Conservation (phyloP, 2,113 vertebrate species). For the Pantherophis guttatus region DNA sequence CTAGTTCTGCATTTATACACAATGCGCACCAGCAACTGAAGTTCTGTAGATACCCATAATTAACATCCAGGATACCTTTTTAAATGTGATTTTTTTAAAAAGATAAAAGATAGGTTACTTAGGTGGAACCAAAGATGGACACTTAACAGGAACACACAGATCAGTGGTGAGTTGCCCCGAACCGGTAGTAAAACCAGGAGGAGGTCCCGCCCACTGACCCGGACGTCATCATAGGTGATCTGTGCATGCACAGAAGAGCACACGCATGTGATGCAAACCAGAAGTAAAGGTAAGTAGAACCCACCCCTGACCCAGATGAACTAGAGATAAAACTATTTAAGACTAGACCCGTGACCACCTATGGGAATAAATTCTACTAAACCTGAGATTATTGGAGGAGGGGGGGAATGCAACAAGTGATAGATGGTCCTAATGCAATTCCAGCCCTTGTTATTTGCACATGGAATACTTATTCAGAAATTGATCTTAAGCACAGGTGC, state of each 20-base stretch:
- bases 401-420: too few relatives aligned
- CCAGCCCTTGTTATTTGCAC: neutral
- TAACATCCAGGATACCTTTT: neutral
- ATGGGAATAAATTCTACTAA: neutral
- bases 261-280: too few relatives aligned
- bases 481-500: neutral
- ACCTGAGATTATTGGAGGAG: neutral
- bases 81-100: neutral
- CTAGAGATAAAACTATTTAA: neutral
- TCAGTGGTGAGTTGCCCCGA: too few relatives aligned
- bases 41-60: neutral
- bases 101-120: neutral
- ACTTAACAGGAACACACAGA: neutral
- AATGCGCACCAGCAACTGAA: neutral
- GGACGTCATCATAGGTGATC: too few relatives aligned
- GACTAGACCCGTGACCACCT: neutral
- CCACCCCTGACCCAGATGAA: neutral
- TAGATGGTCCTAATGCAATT: neutral
- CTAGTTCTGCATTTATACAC: neutral
- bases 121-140: neutral
- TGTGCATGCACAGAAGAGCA: too few relatives aligned
- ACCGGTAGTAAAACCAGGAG: too few relatives aligned
- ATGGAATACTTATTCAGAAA: neutral
- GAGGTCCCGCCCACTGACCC: too few relatives aligned
- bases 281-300: too few relatives aligned